A percentile compares a stretch with the other conserved stretches of the same genome.
Conservation (phyloP, 2,797 vertebrate genomes). For the Bradypodion ventrale region DNA sequence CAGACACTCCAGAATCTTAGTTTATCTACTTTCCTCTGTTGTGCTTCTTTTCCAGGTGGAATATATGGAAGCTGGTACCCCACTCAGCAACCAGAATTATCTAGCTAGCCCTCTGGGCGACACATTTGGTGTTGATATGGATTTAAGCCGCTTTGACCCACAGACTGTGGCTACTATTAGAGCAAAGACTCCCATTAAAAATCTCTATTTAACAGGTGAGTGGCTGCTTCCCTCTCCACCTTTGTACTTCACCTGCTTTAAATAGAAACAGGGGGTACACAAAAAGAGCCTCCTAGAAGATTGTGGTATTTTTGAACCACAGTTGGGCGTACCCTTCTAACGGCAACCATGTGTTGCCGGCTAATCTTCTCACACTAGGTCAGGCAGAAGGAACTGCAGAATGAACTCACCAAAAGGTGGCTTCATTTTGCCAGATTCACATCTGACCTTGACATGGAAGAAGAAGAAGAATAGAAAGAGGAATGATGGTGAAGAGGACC, state of each 20-base stretch:
- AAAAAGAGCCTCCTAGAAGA: no score
- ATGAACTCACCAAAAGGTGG: no score
- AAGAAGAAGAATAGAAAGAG: not conserved
- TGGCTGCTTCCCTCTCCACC: not conserved
- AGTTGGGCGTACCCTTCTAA: no score
- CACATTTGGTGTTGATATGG: slow-evolving; percentile 86
- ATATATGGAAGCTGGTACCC: slow-evolving; percentile 81
- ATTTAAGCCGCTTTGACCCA: slow-evolving; percentile 80
- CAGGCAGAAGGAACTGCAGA: no score
- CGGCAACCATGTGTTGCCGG: no score
- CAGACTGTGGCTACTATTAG: slow-evolving; percentile 79
- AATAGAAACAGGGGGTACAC: no score
- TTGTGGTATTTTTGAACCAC: no score
- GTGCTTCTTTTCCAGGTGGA: slow-evolving; percentile 74
- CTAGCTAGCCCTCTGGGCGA: slow-evolving; percentile 81
- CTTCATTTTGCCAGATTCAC: no score
- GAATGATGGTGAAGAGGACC: not conserved
- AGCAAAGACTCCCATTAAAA: slow-evolving; percentile 82
- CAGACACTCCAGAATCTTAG: not conserved
- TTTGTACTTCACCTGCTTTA: no score
- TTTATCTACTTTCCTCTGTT: not conserved
- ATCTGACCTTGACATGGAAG: no score
- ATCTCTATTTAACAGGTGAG: slow-evolving; percentile 87
- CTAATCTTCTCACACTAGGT: no score
- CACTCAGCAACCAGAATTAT: slow-evolving; percentile 85